Evolutionary conservation across 37 sponge, comb jelly and placozoan genomes (phyloP).

Genomic region (Oopsacas minuta): DNA sequence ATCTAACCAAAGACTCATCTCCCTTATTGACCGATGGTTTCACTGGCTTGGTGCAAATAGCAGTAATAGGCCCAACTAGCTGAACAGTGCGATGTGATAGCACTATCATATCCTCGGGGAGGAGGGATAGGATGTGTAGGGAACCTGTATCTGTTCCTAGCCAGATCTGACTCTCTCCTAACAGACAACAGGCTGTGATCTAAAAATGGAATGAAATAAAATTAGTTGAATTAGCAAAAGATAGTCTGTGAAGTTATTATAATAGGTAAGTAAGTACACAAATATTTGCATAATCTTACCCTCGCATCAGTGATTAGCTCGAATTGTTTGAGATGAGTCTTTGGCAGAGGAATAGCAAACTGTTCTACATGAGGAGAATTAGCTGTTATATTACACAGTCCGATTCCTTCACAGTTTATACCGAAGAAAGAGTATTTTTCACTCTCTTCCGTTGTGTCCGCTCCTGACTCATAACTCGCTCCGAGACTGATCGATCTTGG

Average conservation of each 20-base stretch:
- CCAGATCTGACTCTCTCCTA: slow-evolving; percentile 1
- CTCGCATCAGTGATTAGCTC: neutral
- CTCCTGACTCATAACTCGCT: neutral
- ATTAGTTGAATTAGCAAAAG: neutral
- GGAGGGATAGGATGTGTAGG: neutral
- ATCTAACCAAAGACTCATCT: neutral
- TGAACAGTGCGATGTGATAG: neutral
- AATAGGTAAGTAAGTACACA: too few relatives aligned
- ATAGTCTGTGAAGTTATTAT: neutral
- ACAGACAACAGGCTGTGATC: neutral
- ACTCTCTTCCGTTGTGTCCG: neutral
- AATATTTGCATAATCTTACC: neutral
- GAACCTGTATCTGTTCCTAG: neutral
- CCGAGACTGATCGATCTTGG: neutral
- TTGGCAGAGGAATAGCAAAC: neutral
- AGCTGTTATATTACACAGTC: neutral
- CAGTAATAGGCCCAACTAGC: neutral
- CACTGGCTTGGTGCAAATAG: neutral
- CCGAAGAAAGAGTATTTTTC: neutral
- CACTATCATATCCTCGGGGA: neutral
- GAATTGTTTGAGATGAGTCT: neutral
- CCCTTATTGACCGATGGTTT: neutral
- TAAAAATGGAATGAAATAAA: neutral
- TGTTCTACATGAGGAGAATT: neutral
- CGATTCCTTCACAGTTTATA: neutral